These are phyloP conservation scores for Halictus ligatus DNA, from an alignment of 2,888 invertebrate species.

Conservation along the genomic window DNA sequence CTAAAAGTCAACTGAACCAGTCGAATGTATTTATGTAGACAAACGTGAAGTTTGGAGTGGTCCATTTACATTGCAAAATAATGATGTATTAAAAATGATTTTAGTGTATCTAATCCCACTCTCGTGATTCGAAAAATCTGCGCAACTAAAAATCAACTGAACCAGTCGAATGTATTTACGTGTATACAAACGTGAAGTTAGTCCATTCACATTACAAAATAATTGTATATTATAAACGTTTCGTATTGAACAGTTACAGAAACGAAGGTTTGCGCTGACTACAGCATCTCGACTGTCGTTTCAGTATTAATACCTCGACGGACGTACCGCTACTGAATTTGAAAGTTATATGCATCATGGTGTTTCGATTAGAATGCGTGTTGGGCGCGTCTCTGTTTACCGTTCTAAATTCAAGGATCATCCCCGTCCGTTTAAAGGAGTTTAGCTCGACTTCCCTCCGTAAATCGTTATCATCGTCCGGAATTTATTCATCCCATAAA, in stretches of 20 bases:
- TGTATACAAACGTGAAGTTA: too few species aligned
- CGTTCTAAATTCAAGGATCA: background rate
- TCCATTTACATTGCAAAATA: too few species aligned
- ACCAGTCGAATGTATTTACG: too few species aligned
- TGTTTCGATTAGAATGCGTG: background rate
- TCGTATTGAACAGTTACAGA: background rate
- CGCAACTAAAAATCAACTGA: background rate
- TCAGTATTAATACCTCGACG: too few species aligned
- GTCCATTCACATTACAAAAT: too few species aligned
- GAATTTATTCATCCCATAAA: slow-evolving; percentile 13
- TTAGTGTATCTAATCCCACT: too few species aligned
- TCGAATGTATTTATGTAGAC: too few species aligned
- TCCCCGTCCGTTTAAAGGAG: background rate
- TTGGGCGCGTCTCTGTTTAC: background rate
- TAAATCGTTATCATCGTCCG: slow-evolving; percentile 9
- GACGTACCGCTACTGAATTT: background rate
- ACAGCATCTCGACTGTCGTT: too few species aligned
- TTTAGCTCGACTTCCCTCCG: background rate
- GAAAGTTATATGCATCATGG: too few species aligned
- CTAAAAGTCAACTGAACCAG: too few species aligned
- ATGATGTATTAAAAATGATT: too few species aligned
- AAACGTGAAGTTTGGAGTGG: too few species aligned
- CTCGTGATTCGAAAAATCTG: background rate
- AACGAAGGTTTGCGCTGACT: background rate
- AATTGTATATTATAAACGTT: background rate